These are phyloP conservation scores for Cossypha caffra DNA, from an alignment of 2,797 vertebrate species.

Conservation along the genomic window DNA sequence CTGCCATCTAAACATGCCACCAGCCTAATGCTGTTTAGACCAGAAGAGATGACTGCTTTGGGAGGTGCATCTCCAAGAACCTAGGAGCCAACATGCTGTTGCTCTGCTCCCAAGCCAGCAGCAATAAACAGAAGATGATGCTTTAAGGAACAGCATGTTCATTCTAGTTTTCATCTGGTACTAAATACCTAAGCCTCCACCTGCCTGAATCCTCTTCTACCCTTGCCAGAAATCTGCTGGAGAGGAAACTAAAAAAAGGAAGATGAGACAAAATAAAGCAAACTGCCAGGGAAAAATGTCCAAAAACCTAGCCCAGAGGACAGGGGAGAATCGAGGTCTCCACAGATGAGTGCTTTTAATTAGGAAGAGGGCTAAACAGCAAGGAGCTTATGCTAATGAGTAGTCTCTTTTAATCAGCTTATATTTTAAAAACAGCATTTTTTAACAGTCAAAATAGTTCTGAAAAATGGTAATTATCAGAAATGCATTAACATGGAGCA, in stretches of 20 bases:
- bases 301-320: conserved; percentile 71
- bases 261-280: conserved; percentile 62
- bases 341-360: conserved; percentile 98
- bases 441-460: conserved; percentile 81
- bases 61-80: not conserved
- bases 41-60: rapidly evolving
- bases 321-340: conserved; percentile 82
- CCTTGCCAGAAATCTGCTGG: conserved; percentile 43
- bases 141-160: conserved; percentile 25
- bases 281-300: conserved; percentile 71
- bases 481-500: conserved; percentile 65
- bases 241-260: conserved; percentile 55
- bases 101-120: not conserved
- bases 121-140: not conserved
- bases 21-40: not conserved
- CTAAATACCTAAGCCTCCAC: conserved; percentile 31
- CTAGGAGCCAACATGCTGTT: rapidly evolving
- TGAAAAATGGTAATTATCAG: conserved; percentile 81
- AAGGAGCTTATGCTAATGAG: conserved; percentile 93
- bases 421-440: conserved; percentile 76
- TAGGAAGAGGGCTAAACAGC: conserved; percentile 87
- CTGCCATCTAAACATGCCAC: not conserved
- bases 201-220: not conserved
- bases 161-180: not conserved
- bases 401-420: conserved; percentile 92